These are phyloP conservation scores for Thyatira batis DNA, from an alignment of 2,888 invertebrate genomes.

Conservation along the genomic window DNA sequence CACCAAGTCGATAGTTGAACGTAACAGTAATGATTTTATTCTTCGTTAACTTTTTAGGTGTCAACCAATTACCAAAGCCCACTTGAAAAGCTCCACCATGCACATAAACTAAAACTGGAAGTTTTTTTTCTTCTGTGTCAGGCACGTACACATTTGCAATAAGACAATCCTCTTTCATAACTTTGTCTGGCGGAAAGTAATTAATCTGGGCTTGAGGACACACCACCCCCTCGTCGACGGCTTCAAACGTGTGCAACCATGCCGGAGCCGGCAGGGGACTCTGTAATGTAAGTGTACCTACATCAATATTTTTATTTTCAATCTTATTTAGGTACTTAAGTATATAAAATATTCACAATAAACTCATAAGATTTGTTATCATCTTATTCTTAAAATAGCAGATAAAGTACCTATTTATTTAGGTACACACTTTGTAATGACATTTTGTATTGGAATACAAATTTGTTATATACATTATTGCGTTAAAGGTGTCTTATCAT, in stretches of 20 bases:
- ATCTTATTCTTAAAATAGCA: too few relatives aligned
- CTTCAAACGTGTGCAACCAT: conserved; percentile 36
- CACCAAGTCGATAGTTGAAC: conserved; percentile 42
- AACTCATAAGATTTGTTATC: too few relatives aligned
- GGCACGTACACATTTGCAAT: conserved; percentile 56
- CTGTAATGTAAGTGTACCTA: conserved; percentile 25
- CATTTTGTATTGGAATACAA: too few relatives aligned
- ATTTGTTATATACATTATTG: too few relatives aligned
- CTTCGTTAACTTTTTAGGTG: conserved; percentile 22
- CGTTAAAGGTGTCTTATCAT: too few relatives aligned
- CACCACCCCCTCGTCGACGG: conserved; percentile 30
- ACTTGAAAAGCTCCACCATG: conserved; percentile 41
- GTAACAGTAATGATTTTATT: conserved; percentile 30
- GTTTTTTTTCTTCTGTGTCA: conserved; percentile 37
- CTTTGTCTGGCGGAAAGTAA: not conserved
- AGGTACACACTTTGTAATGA: too few relatives aligned
- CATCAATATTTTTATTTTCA: not conserved
- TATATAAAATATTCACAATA: too few relatives aligned
- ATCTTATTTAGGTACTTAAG: too few relatives aligned
- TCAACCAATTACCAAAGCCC: conserved; percentile 23
- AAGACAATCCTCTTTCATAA: conserved; percentile 51
- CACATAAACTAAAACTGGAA: conserved; percentile 37
- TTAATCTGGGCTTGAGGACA: conserved; percentile 34
- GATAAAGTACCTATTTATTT: too few relatives aligned
- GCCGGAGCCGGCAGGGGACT: conserved; percentile 41